These are phyloP conservation scores for Oceanites oceanicus DNA, from an alignment of 2,113 vertebrate species.

Conservation along the genomic window DNA sequence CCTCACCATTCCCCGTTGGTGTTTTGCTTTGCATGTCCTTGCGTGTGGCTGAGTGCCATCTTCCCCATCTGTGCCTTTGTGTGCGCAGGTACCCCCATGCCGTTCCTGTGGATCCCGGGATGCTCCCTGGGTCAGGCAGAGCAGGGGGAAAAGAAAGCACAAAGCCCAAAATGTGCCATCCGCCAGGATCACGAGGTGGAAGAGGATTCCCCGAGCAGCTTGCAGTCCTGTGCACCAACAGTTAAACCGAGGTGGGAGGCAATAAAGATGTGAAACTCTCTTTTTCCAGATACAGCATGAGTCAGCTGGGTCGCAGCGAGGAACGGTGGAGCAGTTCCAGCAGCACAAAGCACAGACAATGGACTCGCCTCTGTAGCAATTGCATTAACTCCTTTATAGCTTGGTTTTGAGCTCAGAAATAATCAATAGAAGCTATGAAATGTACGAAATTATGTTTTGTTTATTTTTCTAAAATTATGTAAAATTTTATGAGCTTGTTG, in stretches of 20 bases:
- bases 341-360: not conserved
- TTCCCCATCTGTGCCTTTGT: not conserved
- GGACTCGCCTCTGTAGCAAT: not conserved
- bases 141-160: not conserved
- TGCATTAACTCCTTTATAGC: not conserved
- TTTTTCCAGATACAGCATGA: not conserved
- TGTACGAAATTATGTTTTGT: not conserved
- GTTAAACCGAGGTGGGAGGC: not conserved
- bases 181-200: accelerated
- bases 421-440: not conserved
- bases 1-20: accelerated
- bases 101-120: accelerated
- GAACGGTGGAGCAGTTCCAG: not conserved
- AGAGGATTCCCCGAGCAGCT: not conserved
- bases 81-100: not conserved
- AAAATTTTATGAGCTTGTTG: not conserved
- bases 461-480: not conserved
- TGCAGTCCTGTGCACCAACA: not conserved
- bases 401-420: not conserved
- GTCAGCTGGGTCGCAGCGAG: not conserved
- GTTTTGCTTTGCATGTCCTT: not conserved
- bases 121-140: not conserved
- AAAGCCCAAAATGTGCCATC: accelerated
- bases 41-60: not conserved
- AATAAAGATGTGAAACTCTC: not conserved